Evolutionary conservation across 2,113 vertebrate species (phyloP), one percentile per base, ranked within the genome.

Genomic region (Sander vitreus): DNA sequence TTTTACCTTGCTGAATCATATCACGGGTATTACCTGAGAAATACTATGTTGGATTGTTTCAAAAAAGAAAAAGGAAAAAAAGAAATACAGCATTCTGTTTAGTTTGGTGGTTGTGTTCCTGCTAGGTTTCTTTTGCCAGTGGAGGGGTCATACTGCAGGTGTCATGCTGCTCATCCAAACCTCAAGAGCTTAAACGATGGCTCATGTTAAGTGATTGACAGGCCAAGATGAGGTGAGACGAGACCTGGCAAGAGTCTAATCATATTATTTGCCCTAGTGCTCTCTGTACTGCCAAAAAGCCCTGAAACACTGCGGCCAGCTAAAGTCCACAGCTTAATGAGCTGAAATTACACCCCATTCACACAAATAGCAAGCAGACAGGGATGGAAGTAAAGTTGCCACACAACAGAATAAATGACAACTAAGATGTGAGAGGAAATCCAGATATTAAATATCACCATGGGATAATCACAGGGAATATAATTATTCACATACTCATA

Each of bases 271-370:
- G 25, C 59, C 67, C 25, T 58, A 5, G 72, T 70, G 84, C 59
- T 77, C 63, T 72, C 55, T 62, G 48, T 71, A 63, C 64, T 80
- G 84, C 83, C 89, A 84, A 81, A 89, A 81, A 70, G 25, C 68
- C 39, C 62, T 9, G 70, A 82, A 86, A 88, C 83, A 70, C 69
- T 21, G 69, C 18, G 6, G 58, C 39, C 76, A 47, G 73, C 80
- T 83, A 30, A 86, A 80, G 30, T 86, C 73, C 48, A 53, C 66
- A 39, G 60, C 50, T 60, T 25, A 77, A 64, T 27, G 21, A 89
- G 77, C 63, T 93, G 91, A 91, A 95, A 94, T 94, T 91, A 92
- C 91, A 92, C 78, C 84, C 90, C 87, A 78, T 89, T 90, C 76
- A 84, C 91, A 80, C 89, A 90, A 90, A 92, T 89, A 93, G 91